Percentiles rank a stretch among this genome's conserved stretches.
Conservation (phyloP, 1,140 invertebrate species). For the Zaprionus nigranus region DNA sequence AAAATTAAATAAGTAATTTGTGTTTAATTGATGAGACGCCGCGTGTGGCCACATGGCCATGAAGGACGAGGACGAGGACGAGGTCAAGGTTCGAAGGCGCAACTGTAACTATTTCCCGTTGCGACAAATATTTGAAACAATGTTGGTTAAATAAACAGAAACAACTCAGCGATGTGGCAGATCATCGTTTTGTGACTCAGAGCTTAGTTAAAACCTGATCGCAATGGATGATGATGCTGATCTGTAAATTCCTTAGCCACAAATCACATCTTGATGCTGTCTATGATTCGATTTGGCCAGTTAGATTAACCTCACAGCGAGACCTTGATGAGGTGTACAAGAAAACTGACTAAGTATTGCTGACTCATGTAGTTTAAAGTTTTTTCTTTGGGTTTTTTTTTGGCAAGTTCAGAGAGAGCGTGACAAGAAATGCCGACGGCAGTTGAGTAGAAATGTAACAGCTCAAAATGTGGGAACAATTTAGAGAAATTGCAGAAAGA, state of each 20-base stretch:
- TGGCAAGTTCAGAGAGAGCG: background rate
- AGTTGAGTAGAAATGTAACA: conserved; percentile 1
- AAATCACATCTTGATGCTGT: conserved; percentile 37
- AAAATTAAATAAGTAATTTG: conserved; percentile 58
- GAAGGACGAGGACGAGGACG: conserved; percentile 61
- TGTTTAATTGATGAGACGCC: conserved; percentile 64
- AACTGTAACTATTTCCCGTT: background rate
- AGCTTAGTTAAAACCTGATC: conserved; percentile 37
- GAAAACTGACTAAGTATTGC: conserved; percentile 38
- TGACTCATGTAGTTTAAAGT: conserved; percentile 41
- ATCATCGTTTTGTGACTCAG: conserved; percentile 23
- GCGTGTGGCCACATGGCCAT: conserved; percentile 37
- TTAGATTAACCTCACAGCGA: conserved; percentile 28
- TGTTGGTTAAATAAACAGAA: background rate
- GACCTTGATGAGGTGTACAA: conserved; percentile 31
- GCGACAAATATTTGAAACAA: background rate
- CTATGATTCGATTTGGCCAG: conserved; percentile 36
- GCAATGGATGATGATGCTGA: conserved; percentile 19
- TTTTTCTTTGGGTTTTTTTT: background rate
- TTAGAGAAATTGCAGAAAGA: background rate
- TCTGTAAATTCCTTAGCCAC: conserved; percentile 25
- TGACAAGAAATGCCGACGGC: conserved; percentile 35
- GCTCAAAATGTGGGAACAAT: background rate
- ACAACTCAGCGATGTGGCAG: background rate
- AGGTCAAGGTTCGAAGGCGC: background rate